These are phyloP conservation scores for Peromyscus melanophrys DNA, from an alignment of 2,797 vertebrate species.

Conservation along the genomic window DNA sequence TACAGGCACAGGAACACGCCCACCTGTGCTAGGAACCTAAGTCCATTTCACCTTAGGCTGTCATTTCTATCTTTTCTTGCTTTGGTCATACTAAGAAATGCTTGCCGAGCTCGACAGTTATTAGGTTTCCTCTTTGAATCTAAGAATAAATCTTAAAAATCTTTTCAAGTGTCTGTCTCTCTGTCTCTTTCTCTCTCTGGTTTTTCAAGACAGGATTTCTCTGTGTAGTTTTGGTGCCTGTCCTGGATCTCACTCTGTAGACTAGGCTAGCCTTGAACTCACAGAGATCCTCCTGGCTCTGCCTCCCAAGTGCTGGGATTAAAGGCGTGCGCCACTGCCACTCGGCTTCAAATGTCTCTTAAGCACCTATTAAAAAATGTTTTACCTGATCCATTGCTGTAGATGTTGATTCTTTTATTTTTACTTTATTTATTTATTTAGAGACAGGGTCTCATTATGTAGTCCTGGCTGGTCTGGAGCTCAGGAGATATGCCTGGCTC, in stretches of 20 bases:
- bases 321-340: too few relatives aligned
- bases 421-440: background rate
- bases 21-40: accelerated
- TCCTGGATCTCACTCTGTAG: too few relatives aligned
- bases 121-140: background rate
- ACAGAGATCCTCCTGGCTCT: too few relatives aligned
- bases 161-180: background rate
- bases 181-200: too few relatives aligned
- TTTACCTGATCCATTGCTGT: conserved; percentile 44
- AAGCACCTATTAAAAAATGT: conserved; percentile 2
- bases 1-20: background rate
- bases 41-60: background rate
- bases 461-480: background rate
- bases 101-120: background rate
- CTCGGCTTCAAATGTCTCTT: background rate
- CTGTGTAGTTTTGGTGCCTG: too few relatives aligned
- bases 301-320: too few relatives aligned
- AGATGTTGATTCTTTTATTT: background rate
- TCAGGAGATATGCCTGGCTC: background rate
- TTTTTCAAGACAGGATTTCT: too few relatives aligned
- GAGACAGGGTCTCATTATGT: background rate
- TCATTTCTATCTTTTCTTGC: background rate
- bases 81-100: background rate
- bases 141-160: conserved; percentile 24
- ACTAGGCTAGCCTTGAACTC: too few relatives aligned